Evolutionary conservation across 1,140 invertebrate genomes (phyloP), one percentile per base, ranked within the genome.

Genomic region (Aphelenchoides besseyi): DNA sequence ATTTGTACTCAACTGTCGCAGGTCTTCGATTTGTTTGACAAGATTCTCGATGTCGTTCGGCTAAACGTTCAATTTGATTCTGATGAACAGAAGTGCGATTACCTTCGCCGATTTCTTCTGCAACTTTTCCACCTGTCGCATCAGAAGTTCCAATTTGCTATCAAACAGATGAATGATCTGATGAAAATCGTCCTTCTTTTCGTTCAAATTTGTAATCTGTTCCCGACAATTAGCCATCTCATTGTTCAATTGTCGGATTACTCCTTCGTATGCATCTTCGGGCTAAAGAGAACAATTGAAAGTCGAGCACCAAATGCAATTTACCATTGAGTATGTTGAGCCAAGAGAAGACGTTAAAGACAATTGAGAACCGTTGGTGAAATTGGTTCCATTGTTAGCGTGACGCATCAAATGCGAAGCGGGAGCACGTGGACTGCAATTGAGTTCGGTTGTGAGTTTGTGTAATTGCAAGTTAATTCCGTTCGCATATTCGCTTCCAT

Each of bases 11-110:
- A 77, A 30, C 1, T 30, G 23, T 8, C 75, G 77, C 26, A 77
- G 54, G 37, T 77, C 72, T 54, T 77, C 75, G 68, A 77, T 77
- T 71, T 77, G 75, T 23, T 41, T 26, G 12, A 73, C 53, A 18
- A 77, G 55, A 12, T 33, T 74, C 30, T 77, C 75, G 30, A 79
- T 68, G 16, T 77, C 75, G 16, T 73, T 62, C 57, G 59, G 36
- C 73, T 77, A 29, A 33, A 59, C 37, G n/a, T 41, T 41, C n/a
- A 8, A 41, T 41, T n/a, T 59, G 5, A 18, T 5, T 16, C 5
- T 5, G 55, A 59, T 8, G 55, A 59, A 59, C 5, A 48, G 41
- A 59, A 59, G 55, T 29, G 5, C 12, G 32, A 28, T 59, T 23
- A 59, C 55, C 55, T 59, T 59, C 5, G 55, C 55, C 18, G 59